Evolutionary conservation across 1,140 invertebrate genomes (phyloP), one percentile per base, ranked within the genome.

Genomic region (Drosophila serrata): DNA sequence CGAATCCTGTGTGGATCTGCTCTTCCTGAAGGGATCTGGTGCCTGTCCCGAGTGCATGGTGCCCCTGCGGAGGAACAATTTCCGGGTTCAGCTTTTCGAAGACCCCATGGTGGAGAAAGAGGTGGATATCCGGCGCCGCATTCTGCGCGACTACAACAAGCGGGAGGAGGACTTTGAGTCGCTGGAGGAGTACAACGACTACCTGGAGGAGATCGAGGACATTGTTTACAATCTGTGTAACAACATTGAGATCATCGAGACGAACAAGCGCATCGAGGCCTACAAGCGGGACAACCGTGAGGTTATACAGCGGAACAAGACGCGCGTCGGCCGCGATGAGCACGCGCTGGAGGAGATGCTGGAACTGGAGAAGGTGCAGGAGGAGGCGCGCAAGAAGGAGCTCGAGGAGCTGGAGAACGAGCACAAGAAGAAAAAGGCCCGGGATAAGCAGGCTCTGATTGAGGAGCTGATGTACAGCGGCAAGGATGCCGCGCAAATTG

Each of bases 91-190:
- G 90, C 93, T 99, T 6, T 99, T 99, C 92, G 99, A 99, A 94
- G 98, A 99, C 94, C 93, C 98, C 2, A 95, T 95, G 93, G 97
- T 99, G 2, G 99, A 99, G 93, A 99, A 99, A 92, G 99, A 99
- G 94, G 96, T 99, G 9, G 98, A 99, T 82, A 99, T 99, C 79
- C 94, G 99, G 19, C 97, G 97, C 92, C 95, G 96, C 82, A 95
- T 99, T 29, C 92, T 99, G 1, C 96, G 96, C 90, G 98, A 98
- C 92, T 99, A 96, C 82, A 98, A 98, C 81, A 98, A 98, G 86
- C 97, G 96, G 3, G 97, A 98, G 92, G 97, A 98, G 78, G 98
- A 99, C 92, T 99, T 99, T 93, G 82, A 92, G 7, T 94, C 95
- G 5, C 91, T 98, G 37, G 93, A 95, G 53, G 98, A 98, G 75